Evolutionary conservation across 64 coral and sea anemone genomes (phyloP), one percentile per base, ranked within the genome.

Genomic region (Exaiptasia diaphana): DNA sequence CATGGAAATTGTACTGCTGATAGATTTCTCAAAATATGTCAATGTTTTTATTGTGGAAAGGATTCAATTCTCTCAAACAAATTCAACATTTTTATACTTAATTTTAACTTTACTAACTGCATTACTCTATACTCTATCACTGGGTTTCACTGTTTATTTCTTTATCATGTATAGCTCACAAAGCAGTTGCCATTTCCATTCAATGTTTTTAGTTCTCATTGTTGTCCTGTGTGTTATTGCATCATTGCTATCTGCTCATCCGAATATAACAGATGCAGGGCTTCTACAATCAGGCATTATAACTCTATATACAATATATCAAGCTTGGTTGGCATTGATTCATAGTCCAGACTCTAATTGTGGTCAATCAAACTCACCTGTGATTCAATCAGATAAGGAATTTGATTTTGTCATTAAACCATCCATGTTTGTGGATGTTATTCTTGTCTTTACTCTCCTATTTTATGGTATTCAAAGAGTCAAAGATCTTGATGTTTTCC

Each of bases 341-440:
- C 93, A 96, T 29, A 90, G 88, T 68, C 87, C 93, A 32, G 77
- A 86, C 71, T 72, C 78, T 18, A 77, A 76, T 13, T 96, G 93
- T 24, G 90, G 90, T 35, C 93, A 87, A 1, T 55, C 75, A 2
- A 53, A 81, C 0, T 29, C 90, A 67, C n/a, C 83, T 24, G 73
- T 75, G 3, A n/a, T n/a, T n/a, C 31, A 64, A 17, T 34, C 7
- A 33, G 9, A 65, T 65, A 13, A 34, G 3, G 21, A 1, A 17
- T 42, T 21, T 27, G 83, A 73, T 37, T 81, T 96, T 29, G 68
- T 64, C 44, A 20, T 96, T 69, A 79, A 96, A 64, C 70, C 76
- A 22, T 74, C 81, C 33, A 96, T 96, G 93, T 38, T 96, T 54
- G 50, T 96, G 44, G 93, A 96, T 81, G 53, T 90, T 2, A 39